These are phyloP conservation scores for Morone saxatilis DNA, from an alignment of 2,113 vertebrate genomes.

Conservation along the genomic window DNA sequence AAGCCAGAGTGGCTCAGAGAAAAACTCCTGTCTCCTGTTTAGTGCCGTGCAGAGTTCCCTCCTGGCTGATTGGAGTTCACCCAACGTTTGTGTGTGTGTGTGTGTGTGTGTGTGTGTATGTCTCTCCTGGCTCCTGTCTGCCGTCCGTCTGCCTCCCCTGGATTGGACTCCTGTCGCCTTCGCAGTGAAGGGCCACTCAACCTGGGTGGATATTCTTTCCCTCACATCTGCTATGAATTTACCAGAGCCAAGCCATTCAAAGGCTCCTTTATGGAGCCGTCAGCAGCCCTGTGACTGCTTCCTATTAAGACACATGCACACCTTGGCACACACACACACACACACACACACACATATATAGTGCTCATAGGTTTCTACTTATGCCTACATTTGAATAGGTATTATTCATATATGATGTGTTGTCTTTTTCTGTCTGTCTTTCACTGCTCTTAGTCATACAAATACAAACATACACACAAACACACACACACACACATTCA, in stretches of 20 bases:
- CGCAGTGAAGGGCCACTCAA: conserved; percentile 79
- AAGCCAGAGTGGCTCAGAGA: conserved; percentile 49
- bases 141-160: conserved; percentile 77
- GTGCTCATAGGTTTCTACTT: conserved; percentile 27
- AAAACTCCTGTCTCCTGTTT: conserved; percentile 51
- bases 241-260: conserved; percentile 82
- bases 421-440: conserved; percentile 6
- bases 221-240: conserved; percentile 87
- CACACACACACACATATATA: conserved; percentile 8
- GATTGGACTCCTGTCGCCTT: conserved; percentile 80
- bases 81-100: conserved; percentile 46
- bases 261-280: conserved; percentile 85
- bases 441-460: background rate
- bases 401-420: background rate
- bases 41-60: conserved; percentile 55
- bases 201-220: conserved; percentile 86
- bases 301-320: conserved; percentile 77
- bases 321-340: conserved; percentile 51
- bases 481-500: conserved; percentile 12
- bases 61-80: conserved; percentile 62
- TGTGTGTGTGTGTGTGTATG: conserved; percentile 49
- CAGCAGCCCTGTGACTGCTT: conserved; percentile 79
- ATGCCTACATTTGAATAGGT: conserved; percentile 27
- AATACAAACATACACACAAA: no score
- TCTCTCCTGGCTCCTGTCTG: conserved; percentile 71